These are phyloP conservation scores for Kobus ellipsiprymnus DNA, from an alignment of 2,113 vertebrate genomes.

Conservation along the genomic window DNA sequence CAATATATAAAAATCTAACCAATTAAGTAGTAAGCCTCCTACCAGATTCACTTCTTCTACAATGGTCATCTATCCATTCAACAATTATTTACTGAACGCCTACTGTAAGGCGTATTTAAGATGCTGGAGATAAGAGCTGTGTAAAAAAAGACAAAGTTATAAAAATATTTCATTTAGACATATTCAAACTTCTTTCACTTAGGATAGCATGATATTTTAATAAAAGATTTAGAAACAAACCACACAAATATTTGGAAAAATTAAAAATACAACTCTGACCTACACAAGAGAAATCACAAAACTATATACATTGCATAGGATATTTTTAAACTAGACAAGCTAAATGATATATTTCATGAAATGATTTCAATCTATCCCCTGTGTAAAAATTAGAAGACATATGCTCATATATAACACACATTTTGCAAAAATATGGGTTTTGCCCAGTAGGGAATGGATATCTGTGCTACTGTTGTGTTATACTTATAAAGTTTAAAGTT, in stretches of 20 bases:
- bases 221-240: not conserved
- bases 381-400: slow-evolving; percentile 12
- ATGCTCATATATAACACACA: not conserved
- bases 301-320: not conserved
- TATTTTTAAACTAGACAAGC: not conserved
- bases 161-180: not conserved
- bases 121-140: not conserved
- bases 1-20: slow-evolving; percentile 39
- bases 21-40: slow-evolving; percentile 3
- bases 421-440: slow-evolving; percentile 1
- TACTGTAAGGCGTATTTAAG: not conserved
- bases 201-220: not conserved
- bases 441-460: not conserved
- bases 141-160: not conserved
- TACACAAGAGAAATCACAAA: not conserved
- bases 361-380: slow-evolving; percentile 3
- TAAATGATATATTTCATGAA: not conserved
- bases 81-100: not conserved
- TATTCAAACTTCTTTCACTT: not conserved
- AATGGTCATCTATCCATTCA: not conserved
- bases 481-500: slow-evolving; percentile 13
- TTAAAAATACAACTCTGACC: not conserved
- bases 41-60: not conserved
- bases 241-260: not conserved
- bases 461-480: not conserved